Conservation (phyloP, 2,888 invertebrate species). For the Furcula furcula region DNA sequence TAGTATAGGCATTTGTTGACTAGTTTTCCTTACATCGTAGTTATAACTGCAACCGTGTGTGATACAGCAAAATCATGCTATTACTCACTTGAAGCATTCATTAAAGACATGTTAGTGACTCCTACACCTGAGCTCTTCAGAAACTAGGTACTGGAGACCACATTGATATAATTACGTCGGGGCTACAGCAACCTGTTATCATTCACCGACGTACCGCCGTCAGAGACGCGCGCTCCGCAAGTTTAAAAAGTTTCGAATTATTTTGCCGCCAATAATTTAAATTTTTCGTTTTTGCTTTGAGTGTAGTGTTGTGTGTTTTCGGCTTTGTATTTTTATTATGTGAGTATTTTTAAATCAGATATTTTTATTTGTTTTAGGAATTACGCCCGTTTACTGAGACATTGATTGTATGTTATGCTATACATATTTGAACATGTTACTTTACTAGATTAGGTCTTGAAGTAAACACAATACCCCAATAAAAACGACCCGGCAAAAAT, state of each 20-base stretch:
- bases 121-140: constrained; percentile 28
- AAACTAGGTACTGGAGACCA: constrained; percentile 13
- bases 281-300: constrained; percentile 1
- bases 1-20: too few species aligned
- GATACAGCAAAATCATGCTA: constrained; percentile 20
- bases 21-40: neutral
- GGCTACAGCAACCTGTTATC: constrained; percentile 46
- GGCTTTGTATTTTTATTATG: constrained; percentile 14
- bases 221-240: constrained; percentile 42
- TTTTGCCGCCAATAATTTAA: constrained; percentile 18
- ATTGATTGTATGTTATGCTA: too few species aligned
- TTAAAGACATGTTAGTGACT: constrained; percentile 27
- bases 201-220: constrained; percentile 47
- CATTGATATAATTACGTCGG: constrained; percentile 38
- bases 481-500: too few species aligned
- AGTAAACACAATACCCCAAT: too few species aligned
- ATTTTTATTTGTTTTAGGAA: too few species aligned
- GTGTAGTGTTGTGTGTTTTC: constrained; percentile 24
- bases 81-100: constrained; percentile 15
- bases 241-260: constrained; percentile 21
- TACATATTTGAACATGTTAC: too few species aligned
- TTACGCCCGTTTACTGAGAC: too few species aligned
- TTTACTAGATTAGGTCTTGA: too few species aligned
- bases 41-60: constrained; percentile 15
- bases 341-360: constrained; percentile 18